Conservation (phyloP, 2,113 vertebrate genomes). For the Microcebus lehilahytsara region DNA sequence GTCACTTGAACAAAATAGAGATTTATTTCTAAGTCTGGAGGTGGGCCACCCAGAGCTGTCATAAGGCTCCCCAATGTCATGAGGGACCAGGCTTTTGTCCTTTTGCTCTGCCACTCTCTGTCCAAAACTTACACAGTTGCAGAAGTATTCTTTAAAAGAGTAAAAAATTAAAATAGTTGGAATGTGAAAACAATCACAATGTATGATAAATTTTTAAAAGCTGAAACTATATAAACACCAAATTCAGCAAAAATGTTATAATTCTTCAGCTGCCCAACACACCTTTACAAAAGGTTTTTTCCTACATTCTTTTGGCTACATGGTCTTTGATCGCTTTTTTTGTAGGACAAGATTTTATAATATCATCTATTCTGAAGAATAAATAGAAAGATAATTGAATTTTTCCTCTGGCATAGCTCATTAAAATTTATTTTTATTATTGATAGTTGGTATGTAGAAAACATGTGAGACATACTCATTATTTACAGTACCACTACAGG, state of each 20-base stretch:
- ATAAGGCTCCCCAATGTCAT: neutral
- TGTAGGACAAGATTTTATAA: neutral
- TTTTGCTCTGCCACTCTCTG: neutral
- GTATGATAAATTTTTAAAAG: slow-evolving; percentile 7
- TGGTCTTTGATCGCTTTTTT: slow-evolving; percentile 37
- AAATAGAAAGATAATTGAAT: slow-evolving; percentile 24
- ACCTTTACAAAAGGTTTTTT: neutral
- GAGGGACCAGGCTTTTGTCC: neutral
- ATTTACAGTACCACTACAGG: neutral
- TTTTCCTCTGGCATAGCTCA: slow-evolving; percentile 25
- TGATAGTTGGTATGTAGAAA: neutral
- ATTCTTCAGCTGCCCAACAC: neutral
- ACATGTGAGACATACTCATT: neutral
- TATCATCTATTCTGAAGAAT: neutral
- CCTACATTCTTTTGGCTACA: neutral
- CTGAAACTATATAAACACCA: slow-evolving; percentile 1
- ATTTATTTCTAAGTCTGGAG: neutral
- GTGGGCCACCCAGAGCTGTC: neutral
- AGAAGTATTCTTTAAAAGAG: neutral
- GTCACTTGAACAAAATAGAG: slow-evolving; percentile 7
- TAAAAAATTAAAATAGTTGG: slow-evolving; percentile 13
- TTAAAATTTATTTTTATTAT: slow-evolving; percentile 48
- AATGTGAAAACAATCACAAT: neutral
- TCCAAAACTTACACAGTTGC: neutral
- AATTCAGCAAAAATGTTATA: neutral